phyloP scores from a whole-genome alignment of 2,797 vertebrate species.

The Sparus aurata region DNA sequence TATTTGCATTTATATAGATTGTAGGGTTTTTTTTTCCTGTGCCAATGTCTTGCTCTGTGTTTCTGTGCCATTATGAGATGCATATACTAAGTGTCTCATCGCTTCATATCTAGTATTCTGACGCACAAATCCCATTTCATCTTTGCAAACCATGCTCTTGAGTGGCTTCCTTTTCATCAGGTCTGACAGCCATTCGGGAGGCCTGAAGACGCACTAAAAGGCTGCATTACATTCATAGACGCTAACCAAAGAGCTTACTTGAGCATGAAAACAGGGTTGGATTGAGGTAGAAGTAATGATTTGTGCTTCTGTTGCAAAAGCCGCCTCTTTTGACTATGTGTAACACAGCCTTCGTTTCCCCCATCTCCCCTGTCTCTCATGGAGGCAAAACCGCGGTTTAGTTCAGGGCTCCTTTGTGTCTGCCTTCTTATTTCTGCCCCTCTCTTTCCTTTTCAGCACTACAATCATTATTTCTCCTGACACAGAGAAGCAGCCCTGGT shows the following conservation, averaged over 20 bases:
- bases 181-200: constrained; percentile 64
- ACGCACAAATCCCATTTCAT: constrained; percentile 58
- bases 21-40: not conserved
- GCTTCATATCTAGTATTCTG: constrained; percentile 52
- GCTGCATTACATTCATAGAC: constrained; percentile 63
- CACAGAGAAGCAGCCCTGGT: constrained; percentile 41
- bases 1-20: constrained; percentile 53
- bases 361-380: constrained; percentile 40
- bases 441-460: constrained; percentile 48
- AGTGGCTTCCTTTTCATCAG: constrained; percentile 67
- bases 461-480: constrained; percentile 62
- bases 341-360: constrained; percentile 30
- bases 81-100: constrained; percentile 54
- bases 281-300: constrained; percentile 65
- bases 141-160: constrained; percentile 55
- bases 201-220: constrained; percentile 64
- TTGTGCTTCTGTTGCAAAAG: constrained; percentile 56
- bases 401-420: constrained; percentile 58
- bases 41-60: constrained; percentile 22
- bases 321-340: constrained; percentile 55
- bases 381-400: constrained; percentile 52
- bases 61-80: constrained; percentile 41
- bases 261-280: constrained; percentile 71
- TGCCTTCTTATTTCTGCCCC: constrained; percentile 41
- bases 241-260: constrained; percentile 64